Evolutionary conservation across 2,113 vertebrate genomes (phyloP), one percentile per base, ranked within the genome.

Genomic region (Apodemus speciosus): DNA sequence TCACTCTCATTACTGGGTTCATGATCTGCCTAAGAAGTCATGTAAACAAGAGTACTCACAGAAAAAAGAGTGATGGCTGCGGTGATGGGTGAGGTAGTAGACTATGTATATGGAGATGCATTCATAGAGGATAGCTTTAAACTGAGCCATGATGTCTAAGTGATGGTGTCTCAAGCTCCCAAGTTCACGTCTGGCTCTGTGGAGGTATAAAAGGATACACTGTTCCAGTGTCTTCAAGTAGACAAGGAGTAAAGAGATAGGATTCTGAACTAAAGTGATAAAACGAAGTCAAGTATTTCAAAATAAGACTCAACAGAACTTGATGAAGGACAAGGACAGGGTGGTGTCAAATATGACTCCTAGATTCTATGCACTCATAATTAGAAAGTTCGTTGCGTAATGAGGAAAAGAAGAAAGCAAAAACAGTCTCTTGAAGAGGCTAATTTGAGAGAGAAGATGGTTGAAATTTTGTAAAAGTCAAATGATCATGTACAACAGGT

Each of bases 231-330:
- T 64, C 49, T 64, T 90, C 68, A 86, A 76, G 35, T 32, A 93
- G 66, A 23, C n/a, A 69, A 87, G 5, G 10, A 30, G 75, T 88
- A 30, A 49, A 58, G 25, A 66, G 32, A 83, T 89, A 86, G 80
- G 32, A 94, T 62, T 25, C 56, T 93, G 38, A 95, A 88, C 43
- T 83, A 85, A 53, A 15, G 23, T 92, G 43, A 46, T 80, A 15
- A 56, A 79, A 92, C 5, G 76, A 15, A 13, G 30, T 38, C 58
- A 64, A 40, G 66, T 69, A 88, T 35, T 90, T 14, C 35, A 92
- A 94, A 77, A 92, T 75, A 90, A 88, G 27, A 81, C 27, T 80
- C 15, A 94, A 92, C 14, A 90, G 43, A 76, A 88, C 83, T 88
- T 92, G n/a, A 40, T 85, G 56, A 93, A 6, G 16, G 43, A 89